Evolutionary conservation across 2,797 vertebrate species (phyloP).

Genomic region (Dipus sagitta): DNA sequence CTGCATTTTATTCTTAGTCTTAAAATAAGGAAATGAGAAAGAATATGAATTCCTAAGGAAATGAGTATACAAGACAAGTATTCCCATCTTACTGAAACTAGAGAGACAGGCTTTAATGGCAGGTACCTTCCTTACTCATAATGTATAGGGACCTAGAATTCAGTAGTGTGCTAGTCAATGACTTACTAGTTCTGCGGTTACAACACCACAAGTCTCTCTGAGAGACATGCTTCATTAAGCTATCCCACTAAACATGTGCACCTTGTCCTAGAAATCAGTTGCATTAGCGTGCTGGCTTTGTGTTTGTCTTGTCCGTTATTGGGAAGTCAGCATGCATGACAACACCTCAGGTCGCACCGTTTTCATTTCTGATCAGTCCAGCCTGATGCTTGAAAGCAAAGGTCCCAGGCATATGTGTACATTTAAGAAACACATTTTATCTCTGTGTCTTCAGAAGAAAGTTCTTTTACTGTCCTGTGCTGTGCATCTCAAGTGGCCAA

Average conservation of each 20-base stretch:
- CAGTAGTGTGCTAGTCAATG: conserved; percentile 7
- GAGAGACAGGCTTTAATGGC: not conserved
- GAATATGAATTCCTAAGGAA: not conserved
- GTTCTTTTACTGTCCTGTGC: not conserved
- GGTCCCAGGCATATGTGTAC: not conserved
- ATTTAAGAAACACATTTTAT: conserved; percentile 46
- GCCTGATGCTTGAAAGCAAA: conserved; percentile 8
- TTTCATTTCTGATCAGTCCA: conserved; percentile 47
- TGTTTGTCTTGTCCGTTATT: not conserved
- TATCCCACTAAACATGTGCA: conserved; percentile 46
- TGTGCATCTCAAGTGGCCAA: not conserved
- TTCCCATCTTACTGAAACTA: not conserved
- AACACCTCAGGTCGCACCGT: not conserved
- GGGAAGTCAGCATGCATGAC: not conserved
- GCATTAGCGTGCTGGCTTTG: not conserved
- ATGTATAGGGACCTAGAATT: not conserved
- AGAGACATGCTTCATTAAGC: conserved; percentile 3
- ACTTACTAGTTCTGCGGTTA: conserved; percentile 35
- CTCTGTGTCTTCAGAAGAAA: not conserved
- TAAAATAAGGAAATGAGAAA: not conserved
- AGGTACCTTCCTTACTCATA: not conserved
- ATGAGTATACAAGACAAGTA: not conserved
- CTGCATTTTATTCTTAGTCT: conserved; percentile 18
- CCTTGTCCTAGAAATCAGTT: conserved; percentile 37
- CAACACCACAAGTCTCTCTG: not conserved